Conservation (phyloP, 2,797 vertebrate genomes). For the Enteromius afrohamiltoni region DNA sequence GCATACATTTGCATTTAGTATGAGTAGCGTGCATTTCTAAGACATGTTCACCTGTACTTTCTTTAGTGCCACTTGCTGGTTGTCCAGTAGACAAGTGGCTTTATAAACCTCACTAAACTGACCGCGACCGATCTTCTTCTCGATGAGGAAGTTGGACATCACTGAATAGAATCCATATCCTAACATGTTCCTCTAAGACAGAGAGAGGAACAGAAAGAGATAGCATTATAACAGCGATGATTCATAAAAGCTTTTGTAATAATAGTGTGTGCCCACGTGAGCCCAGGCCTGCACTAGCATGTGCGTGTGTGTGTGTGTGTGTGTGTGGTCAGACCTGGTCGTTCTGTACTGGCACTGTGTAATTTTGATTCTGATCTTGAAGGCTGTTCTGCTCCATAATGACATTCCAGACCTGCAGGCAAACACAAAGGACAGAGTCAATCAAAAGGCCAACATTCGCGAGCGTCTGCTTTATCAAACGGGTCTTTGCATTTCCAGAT, state of each 20-base stretch:
- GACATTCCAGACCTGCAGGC: constrained; percentile 74
- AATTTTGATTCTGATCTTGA: constrained; percentile 81
- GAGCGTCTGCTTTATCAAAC: neutral
- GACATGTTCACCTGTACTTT: constrained; percentile 87
- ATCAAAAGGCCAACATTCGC: neutral
- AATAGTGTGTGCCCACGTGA: neutral
- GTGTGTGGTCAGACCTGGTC: constrained; percentile 75
- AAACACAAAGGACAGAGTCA: constrained; percentile 29
- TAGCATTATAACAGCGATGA: neutral
- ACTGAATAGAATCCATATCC: constrained; percentile 83
- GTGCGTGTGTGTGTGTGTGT: neutral
- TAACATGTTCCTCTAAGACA: constrained; percentile 16
- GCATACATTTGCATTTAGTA: neutral
- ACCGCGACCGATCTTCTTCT: constrained; percentile 92
- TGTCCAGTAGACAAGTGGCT: constrained; percentile 89
- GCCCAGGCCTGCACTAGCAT: neutral
- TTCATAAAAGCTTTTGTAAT: constrained; percentile 18
- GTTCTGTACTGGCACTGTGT: constrained; percentile 77
- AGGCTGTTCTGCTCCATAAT: constrained; percentile 89
- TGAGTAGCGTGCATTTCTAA: neutral
- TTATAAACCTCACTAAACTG: constrained; percentile 95
- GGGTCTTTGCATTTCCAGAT: neutral
- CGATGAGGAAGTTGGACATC: constrained; percentile 87
- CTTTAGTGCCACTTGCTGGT: constrained; percentile 89
- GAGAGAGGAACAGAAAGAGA: constrained; percentile 15